Conservation (phyloP, 2,113 vertebrate genomes). For the Trichomycterus rosablanca region DNA sequence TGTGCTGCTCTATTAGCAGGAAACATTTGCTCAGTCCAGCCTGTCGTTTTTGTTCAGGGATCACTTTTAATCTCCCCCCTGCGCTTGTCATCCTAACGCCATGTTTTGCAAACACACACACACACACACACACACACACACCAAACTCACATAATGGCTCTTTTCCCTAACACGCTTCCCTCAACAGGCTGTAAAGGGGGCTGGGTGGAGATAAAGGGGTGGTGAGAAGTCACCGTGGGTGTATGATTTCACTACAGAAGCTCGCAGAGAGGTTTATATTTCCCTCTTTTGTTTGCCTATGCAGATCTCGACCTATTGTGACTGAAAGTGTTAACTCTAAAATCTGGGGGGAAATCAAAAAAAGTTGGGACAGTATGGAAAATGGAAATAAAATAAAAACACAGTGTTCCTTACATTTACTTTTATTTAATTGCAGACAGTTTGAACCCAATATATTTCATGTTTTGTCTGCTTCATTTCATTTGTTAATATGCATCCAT, state of each 20-base stretch:
- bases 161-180: conserved; percentile 39
- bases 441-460: too few species aligned
- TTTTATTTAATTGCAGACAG: too few species aligned
- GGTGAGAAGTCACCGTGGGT: conserved; percentile 23
- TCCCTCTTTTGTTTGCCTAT: conserved; percentile 27
- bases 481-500: too few species aligned
- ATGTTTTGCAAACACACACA: conserved; percentile 52
- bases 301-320: conserved; percentile 29
- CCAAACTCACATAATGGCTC: conserved; percentile 41
- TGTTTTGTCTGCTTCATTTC: too few species aligned
- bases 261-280: conserved; percentile 40
- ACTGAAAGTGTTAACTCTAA: conserved; percentile 21
- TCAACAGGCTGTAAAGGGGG: conserved; percentile 25
- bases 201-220: conserved; percentile 32
- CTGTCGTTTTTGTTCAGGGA: conserved; percentile 40
- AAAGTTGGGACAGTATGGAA: too few species aligned
- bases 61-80: conserved; percentile 20
- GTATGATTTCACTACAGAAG: conserved; percentile 49
- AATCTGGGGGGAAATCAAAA: conserved; percentile 48
- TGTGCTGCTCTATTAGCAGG: conserved; percentile 17
- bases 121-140: too few species aligned
- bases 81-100: conserved; percentile 2
- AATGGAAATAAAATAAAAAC: too few species aligned
- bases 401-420: too few species aligned
- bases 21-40: conserved; percentile 17